Conservation (phyloP, 2,797 vertebrate genomes). For the Alauda arvensis region DNA sequence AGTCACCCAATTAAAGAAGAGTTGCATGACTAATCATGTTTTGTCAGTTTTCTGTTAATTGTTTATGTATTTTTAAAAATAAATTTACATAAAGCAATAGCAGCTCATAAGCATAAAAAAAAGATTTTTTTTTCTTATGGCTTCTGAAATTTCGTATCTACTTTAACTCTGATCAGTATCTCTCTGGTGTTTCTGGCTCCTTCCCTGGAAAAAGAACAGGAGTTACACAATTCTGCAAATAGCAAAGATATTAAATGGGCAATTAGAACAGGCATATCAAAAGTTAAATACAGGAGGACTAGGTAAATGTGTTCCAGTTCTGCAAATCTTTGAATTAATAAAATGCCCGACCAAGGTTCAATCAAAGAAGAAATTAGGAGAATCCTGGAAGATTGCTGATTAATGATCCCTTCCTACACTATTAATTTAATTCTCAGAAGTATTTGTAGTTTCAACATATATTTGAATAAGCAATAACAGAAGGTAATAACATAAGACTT, state of each 20-base stretch:
- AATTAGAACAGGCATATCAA: neutral
- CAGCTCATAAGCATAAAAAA: neutral
- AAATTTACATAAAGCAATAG: neutral
- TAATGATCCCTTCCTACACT: neutral
- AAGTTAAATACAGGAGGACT: neutral
- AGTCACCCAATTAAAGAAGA: neutral
- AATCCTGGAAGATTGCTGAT: neutral
- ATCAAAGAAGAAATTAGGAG: neutral
- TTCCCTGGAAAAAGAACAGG: neutral
- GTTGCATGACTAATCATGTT: fast-evolving
- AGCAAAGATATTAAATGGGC: neutral
- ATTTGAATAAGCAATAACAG: neutral
- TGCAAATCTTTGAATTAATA: neutral
- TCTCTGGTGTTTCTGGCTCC: neutral
- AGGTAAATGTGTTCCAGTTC: neutral
- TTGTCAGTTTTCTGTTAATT: neutral
- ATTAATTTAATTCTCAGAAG: neutral
- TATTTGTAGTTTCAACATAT: neutral
- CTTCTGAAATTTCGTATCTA: neutral
- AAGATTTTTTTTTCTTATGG: neutral
- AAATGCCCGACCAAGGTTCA: neutral
- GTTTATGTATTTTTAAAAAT: neutral
- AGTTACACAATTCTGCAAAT: neutral
- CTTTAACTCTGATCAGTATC: neutral
- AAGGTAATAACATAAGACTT: neutral